Base-by-base conservation (phyloP, 2,888 invertebrate species). In the Tetragonula carbonaria region DNA sequence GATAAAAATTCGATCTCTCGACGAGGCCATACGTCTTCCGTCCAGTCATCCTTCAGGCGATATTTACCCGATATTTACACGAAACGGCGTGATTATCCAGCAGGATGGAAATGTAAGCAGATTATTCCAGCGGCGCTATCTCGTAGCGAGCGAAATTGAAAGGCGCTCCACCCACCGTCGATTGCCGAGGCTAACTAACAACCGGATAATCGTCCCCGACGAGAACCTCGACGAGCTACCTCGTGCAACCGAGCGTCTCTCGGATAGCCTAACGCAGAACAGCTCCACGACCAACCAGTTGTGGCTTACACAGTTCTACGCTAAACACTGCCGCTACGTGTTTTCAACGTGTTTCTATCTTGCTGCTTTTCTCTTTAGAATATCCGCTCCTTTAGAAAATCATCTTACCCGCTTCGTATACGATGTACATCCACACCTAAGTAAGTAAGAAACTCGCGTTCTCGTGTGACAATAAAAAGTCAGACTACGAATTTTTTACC, bases 161-260 rank as follows among this genome's bases (percentile, higher is more conserved):
- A 91, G 89, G 85, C 84, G 84, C 89, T 83, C 89, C 87, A 90
- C 90, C 89, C 89, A 86, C 91, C 88, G 87, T 88, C 88, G 88
- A 90, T 88, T 88, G 81, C 74, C 75, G 81, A 72, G 86, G 78
- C 84, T 80, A 75, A 80, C 89, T 90, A 92, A 92, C 92, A 91
- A 91, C 91, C 90, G 90, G 87, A 90, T 93, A 92, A 93, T 93
- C 90, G 88, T 87, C 88, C 80, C 80, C 86, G 82, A 74, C 85
- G 87, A 86, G 84, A 80, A 45, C 45, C 66, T 80, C 65, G 76
- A 76, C 66, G 28, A 76, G 84, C 72, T 75, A 78, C 74, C 73
- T 86, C 78, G 78, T 73, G 74, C 65, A 80, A 82, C 85, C 73
- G 78, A 45, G 84, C 72, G 33, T 85, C 79, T 51, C 50, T 51